These are phyloP conservation scores for Chelonoidis abingdonii DNA, from an alignment of 2,113 vertebrate species.

Conservation along the genomic window DNA sequence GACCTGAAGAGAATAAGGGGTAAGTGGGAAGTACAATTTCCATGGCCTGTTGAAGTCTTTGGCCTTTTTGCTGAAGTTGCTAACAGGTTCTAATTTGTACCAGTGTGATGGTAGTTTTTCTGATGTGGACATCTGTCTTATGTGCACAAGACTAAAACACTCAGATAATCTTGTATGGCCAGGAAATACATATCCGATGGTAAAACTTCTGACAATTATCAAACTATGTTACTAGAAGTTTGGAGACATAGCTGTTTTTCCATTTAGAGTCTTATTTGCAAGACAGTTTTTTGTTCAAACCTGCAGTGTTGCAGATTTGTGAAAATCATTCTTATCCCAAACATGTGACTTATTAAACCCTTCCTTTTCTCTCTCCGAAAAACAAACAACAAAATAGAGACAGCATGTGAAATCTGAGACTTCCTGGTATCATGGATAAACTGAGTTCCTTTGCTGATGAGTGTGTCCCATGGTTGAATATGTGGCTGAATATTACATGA, in stretches of 20 bases:
- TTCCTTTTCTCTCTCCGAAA: constrained; percentile 20
- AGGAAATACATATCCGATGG: not conserved
- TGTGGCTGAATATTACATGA: constrained; percentile 38
- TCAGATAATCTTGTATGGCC: not conserved
- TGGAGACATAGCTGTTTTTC: not conserved
- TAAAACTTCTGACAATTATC: not conserved
- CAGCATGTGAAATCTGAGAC: not conserved
- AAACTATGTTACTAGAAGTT: not conserved
- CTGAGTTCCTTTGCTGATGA: not conserved
- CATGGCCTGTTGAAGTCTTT: not conserved
- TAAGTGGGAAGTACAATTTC: not conserved
- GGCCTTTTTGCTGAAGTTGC: not conserved
- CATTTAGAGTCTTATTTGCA: not conserved
- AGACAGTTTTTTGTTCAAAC: not conserved
- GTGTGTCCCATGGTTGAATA: constrained; percentile 34
- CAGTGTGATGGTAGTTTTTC: not conserved
- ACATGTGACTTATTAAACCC: not conserved
- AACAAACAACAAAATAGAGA: constrained; percentile 18
- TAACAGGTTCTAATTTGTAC: not conserved
- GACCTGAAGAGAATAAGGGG: accelerated
- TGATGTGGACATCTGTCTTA: not conserved
- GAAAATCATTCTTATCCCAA: not conserved
- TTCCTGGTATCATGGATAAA: constrained; percentile 30
- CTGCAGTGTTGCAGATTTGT: not conserved
- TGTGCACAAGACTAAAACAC: not conserved